Evolutionary conservation across 2,888 invertebrate genomes (phyloP).

Genomic region (Allophyes oxyacanthae): DNA sequence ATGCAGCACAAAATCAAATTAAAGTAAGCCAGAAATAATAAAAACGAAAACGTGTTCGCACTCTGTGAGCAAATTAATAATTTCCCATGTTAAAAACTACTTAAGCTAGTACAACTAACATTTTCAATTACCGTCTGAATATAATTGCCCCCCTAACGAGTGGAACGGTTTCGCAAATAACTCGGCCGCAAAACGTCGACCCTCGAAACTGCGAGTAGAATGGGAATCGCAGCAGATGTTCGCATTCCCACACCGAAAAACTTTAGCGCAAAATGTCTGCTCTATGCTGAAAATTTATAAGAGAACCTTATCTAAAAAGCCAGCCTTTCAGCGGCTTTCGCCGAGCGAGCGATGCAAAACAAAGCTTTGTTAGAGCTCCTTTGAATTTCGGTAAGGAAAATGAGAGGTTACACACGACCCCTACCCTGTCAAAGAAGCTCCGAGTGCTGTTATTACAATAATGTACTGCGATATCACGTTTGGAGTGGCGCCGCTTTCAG

Average conservation of each 20-base stretch:
- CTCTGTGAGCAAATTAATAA: constrained; percentile 32
- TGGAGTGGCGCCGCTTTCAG: constrained; percentile 71
- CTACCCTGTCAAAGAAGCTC: constrained; percentile 81
- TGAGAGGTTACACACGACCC: constrained; percentile 86
- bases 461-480: constrained; percentile 83
- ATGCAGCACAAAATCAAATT: constrained; percentile 20
- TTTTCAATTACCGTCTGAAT: constrained; percentile 68
- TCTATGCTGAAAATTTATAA: constrained; percentile 84
- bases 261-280: constrained; percentile 79
- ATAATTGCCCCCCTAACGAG: constrained; percentile 72
- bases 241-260: constrained; percentile 82
- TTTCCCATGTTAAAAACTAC: constrained; percentile 60
- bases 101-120: constrained; percentile 59
- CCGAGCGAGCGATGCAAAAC: constrained; percentile 86
- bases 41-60: constrained; percentile 15
- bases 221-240: constrained; percentile 79
- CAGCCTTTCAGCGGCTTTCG: constrained; percentile 85
- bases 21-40: constrained; percentile 2
- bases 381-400: constrained; percentile 89
- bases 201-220: constrained; percentile 71
- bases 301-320: constrained; percentile 87
- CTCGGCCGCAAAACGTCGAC: constrained; percentile 70
- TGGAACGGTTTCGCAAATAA: constrained; percentile 73
- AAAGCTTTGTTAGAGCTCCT: constrained; percentile 88
- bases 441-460: constrained; percentile 86